Evolutionary conservation across 1,140 invertebrate species (phyloP), one percentile per base, ranked within the genome.

Genomic region (Pygmarrhopalites habei): DNA sequence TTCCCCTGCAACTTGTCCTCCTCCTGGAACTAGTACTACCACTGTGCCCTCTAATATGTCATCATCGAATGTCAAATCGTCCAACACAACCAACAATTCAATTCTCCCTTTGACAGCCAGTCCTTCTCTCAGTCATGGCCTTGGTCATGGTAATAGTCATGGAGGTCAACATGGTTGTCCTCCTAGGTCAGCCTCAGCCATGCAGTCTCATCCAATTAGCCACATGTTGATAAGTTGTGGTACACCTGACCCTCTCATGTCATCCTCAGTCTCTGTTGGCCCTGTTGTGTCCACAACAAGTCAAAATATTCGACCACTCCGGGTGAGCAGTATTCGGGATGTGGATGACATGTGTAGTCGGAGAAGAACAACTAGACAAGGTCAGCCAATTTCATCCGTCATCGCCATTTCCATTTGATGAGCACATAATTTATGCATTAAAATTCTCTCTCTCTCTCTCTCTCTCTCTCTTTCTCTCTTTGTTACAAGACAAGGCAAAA

Each of bases 261-360:
- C n/a, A n/a, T n/a, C n/a, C n/a, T n/a, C n/a, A n/a, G n/a, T n/a
- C 58, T 17, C n/a, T 3, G 12, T 52, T 15, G n/a, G 19, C 58
- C 17, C 26, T 23, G 51, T 46, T 10, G 19, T 28, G 19, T 19
- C 35, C 44, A 59, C 10, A 19, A 17, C 28, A 41, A 10, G 58
- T 21, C 17, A 15, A 47, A 62, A 35, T 17, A 19, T 70, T 25
- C 58, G 67, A 44, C 69, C 67, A 19, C 52, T 69, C 15, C 25
- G 67, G 25, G 65, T 69, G 0, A 57, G 59, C 26, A 65, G 51
- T 35, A 66, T 66, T 32, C 55, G 67, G 25, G 67, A 69, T 25
- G 49, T 69, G 21, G 67, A 69, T 19, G 64, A 70, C 39, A 43
- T 56, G 2, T 19, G 43, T 29, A 59, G 59, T 44, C 62, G 68